A percentile compares a stretch with the other conserved stretches of the same genome.
Conservation (phyloP, 2,113 vertebrate genomes). For the Sapajus apella region DNA sequence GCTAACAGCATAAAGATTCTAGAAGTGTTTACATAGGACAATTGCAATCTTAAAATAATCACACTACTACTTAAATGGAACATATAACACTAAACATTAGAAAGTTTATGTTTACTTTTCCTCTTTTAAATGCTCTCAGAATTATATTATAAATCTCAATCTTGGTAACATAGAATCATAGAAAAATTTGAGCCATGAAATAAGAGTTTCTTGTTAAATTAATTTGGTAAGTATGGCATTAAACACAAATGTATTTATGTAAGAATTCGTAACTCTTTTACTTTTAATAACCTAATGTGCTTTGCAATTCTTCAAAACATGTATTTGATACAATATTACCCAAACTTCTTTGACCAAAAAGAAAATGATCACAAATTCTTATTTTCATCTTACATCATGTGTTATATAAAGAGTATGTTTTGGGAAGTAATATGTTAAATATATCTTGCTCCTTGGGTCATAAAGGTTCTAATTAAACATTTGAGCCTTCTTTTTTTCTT, state of each 20-base stretch:
- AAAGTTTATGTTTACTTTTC: neutral
- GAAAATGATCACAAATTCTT: neutral
- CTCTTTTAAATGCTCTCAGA: neutral
- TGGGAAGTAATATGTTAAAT: neutral
- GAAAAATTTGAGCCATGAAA: neutral
- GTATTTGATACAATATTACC: neutral
- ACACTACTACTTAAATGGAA: neutral
- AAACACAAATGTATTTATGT: neutral
- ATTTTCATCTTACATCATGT: neutral
- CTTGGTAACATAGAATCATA: neutral
- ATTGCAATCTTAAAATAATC: neutral
- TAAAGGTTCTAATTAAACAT: neutral
- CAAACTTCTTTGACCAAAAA: neutral
- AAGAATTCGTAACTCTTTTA: neutral
- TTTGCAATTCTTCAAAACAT: neutral
- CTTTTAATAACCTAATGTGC: neutral
- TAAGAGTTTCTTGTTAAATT: neutral
- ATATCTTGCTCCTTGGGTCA: neutral
- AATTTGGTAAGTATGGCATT: neutral
- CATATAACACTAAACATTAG: neutral
- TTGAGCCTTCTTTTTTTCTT: neutral
- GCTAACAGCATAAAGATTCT: neutral
- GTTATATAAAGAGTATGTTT: neutral
- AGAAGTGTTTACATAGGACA: neutral
- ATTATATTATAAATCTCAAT: neutral